Conservation (phyloP, 1,140 invertebrate species). For the Polyergus mexicanus region DNA sequence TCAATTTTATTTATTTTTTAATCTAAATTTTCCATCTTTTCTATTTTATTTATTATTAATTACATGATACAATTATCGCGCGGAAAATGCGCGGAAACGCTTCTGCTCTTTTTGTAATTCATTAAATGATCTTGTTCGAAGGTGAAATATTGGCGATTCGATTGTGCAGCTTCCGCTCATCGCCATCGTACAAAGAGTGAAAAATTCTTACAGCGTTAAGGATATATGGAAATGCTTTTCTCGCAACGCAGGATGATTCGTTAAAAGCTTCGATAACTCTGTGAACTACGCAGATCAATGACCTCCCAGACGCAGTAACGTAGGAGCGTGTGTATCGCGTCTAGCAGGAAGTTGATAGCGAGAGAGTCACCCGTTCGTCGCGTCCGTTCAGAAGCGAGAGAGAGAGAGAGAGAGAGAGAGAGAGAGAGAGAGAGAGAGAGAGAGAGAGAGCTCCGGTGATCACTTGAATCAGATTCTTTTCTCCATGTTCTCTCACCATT, state of each 20-base stretch:
- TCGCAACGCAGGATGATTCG: neutral
- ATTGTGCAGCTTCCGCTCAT: neutral
- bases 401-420: constrained; percentile 40
- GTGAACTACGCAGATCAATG: constrained; percentile 70
- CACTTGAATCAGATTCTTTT: neutral
- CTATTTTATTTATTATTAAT: neutral
- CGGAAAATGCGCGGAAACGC: neutral
- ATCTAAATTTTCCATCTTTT: neutral
- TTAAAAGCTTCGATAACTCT: constrained; percentile 67
- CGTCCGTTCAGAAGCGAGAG: constrained; percentile 61
- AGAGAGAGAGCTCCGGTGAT: constrained; percentile 10
- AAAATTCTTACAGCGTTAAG: constrained; percentile 1
- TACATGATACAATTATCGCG: constrained; percentile 9
- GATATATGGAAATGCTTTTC: constrained; percentile 28
- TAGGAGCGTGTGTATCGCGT: constrained; percentile 72
- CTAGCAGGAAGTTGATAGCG: constrained; percentile 76
- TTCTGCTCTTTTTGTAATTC: neutral
- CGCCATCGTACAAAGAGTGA: neutral
- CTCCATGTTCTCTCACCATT: neutral
- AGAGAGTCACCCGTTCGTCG: constrained; percentile 66
- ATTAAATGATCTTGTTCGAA: neutral
- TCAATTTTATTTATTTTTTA: neutral
- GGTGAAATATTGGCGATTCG: constrained; percentile 12
- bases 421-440: constrained; percentile 41
- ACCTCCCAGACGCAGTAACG: constrained; percentile 62